Evolutionary conservation across 2,797 vertebrate species (phyloP), one percentile per base, ranked within the genome.

Genomic region (Atherinosoma microstoma): DNA sequence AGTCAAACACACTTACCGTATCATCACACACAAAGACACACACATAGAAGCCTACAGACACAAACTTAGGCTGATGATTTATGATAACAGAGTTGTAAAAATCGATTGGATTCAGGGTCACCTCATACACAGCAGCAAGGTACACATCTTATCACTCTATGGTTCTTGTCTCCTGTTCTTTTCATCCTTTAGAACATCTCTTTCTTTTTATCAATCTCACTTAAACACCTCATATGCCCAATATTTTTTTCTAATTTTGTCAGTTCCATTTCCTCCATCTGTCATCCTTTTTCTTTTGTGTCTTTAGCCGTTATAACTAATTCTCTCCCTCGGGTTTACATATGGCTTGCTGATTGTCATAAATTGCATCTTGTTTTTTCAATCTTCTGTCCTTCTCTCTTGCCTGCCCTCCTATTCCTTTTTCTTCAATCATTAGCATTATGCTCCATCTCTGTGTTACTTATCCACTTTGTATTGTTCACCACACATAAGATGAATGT

Each of bases 71-170:
- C 59, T 60, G 71, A 71, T 85, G 89, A 93, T 92, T 91, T 88
- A 90, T 54, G 15, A 79, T 38, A 57, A 67, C 45, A 16, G 74
- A 71, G 84, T 70, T n/a, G 73, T 75, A 84, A 83, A 91, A 89
- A 92, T 92, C 78, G 53, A 92, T 91, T 34, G 3, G 60, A 80
- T 64, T 81, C 83, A 66, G 81, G 83, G 89, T 90, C 90, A 90
- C 77, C 78, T 84, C 82, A 64, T 84, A 64, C 74, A 56, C 63
- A 71, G 67, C 45, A 0, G 47, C 68, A 64, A 72, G 65, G 73
- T 34, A 69, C 56, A 77, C 75, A 69, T 73, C 67, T 67, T 75
- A 77, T 68, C 64, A 58, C 49, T 64, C 45, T n/a, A 27, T 79
- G 64, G 47, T 27, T 75, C 73, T 64, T 32, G 56, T 57, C 34